Base-by-base conservation (phyloP, 2,797 vertebrate genomes). In the Amphiprion clarkii region DNA sequence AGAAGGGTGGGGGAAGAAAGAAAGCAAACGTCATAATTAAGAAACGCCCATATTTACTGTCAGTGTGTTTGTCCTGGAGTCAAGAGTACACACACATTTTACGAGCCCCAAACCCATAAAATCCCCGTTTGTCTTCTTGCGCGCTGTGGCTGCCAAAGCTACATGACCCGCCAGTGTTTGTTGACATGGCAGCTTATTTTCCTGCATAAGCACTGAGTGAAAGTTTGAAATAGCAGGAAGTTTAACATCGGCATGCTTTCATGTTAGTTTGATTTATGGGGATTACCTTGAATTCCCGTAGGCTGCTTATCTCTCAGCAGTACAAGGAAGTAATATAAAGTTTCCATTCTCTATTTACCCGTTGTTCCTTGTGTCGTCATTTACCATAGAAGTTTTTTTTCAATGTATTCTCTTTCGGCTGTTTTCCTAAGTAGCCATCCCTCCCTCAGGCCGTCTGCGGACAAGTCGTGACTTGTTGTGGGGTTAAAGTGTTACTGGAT, bases 161-260 rank as follows among this genome's bases (percentile, higher is more conserved):
- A 9, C 39, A 9, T 29, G 74, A 58, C 49, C 46, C 46, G 64
- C 77, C 27, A 23, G 36, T 55, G 61, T 78, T 79, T 89, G 76
- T 85, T 87, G 80, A 88, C 74, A 73, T 16, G 48, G 29, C 65
- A 31, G 60, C 29, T 39, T 23, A 21, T 72, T 74, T 64, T 40
- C 55, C 27, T 17, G 39, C 65, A 1, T 27, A 64, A 51, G 13
- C 46, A 27, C 1, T 8, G 9, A 63, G 42, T 39, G 9, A 59
- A 51, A 57, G 33, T 21, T 53, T 54, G 17, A 66, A 67, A 39
- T 40, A 31, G 48, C 62, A 82, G 79, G 74, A 74, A 74, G 57
- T 52, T 61, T 13, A n/a, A 16, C 53, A 52, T 39, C 5, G 29
- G 3, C 40, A 10, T 68, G 60, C 70, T 78, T 68, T 72, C 8